Conservation (phyloP, 2,797 vertebrate species). For the Moxostoma hubbsi region DNA sequence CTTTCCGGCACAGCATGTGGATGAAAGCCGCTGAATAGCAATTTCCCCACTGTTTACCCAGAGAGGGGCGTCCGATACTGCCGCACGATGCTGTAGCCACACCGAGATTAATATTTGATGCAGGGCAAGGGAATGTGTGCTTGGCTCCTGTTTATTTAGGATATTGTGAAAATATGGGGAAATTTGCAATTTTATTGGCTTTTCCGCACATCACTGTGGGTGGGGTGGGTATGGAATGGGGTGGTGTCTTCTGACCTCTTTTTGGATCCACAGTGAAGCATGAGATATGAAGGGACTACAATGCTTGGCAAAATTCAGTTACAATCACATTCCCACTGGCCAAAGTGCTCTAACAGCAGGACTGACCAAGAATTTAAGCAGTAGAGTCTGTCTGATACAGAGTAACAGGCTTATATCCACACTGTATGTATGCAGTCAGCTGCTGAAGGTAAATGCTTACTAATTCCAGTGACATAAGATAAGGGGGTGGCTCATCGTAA, state of each 20-base stretch:
- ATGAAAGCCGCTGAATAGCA: slow-evolving; percentile 86
- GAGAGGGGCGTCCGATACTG: slow-evolving; percentile 78
- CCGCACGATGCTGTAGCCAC: slow-evolving; percentile 81
- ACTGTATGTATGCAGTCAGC: slow-evolving; percentile 25
- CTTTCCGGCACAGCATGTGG: slow-evolving; percentile 85
- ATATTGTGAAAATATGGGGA: slow-evolving; percentile 94
- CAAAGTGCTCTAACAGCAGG: slow-evolving; percentile 7
- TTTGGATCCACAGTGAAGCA: slow-evolving; percentile 23
- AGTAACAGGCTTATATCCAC: slow-evolving; percentile 11
- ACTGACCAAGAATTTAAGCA: slow-evolving; percentile 10
- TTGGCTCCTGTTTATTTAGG: slow-evolving; percentile 95
- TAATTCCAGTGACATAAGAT: slow-evolving; percentile 10
- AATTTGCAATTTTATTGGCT: slow-evolving; percentile 99
- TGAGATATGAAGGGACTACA: slow-evolving; percentile 40
- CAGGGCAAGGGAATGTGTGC: slow-evolving; percentile 84
- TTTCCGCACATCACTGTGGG: slow-evolving; percentile 64
- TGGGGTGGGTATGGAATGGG: slow-evolving; percentile 27
- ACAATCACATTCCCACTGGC: slow-evolving; percentile 35
- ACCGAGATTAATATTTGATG: slow-evolving; percentile 98
- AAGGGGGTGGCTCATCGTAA: neutral
- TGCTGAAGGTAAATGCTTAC: slow-evolving; percentile 5
- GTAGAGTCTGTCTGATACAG: neutral
- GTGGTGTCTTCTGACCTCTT: slow-evolving; percentile 50
- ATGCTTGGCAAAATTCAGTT: slow-evolving; percentile 1
- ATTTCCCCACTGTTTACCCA: slow-evolving; percentile 90